Evolutionary conservation across 2,113 vertebrate species (phyloP).

Genomic region (Thermophis baileyi): DNA sequence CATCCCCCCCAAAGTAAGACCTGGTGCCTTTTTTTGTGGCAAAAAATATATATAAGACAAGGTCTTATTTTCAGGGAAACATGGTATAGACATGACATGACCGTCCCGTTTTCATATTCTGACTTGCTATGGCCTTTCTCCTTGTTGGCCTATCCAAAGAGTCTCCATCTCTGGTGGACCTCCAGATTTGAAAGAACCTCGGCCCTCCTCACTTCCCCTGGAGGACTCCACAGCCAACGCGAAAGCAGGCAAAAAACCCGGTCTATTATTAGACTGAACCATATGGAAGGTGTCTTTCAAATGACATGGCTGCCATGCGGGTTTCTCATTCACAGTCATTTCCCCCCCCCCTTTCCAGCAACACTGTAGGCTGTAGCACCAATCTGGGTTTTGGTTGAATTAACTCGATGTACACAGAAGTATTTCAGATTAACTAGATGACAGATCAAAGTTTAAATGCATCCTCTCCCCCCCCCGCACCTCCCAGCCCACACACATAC

Average conservation of each 20-base stretch:
- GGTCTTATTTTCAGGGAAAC: no score
- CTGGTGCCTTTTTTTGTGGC: no score
- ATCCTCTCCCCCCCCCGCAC: background rate
- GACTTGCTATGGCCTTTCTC: background rate
- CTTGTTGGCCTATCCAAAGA: background rate
- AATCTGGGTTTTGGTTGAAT: background rate
- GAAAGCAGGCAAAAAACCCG: background rate
- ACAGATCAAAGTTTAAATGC: background rate
- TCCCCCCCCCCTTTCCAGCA: background rate
- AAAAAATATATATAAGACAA: no score
- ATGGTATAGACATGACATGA: background rate
- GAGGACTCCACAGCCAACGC: background rate
- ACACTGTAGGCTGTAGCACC: background rate
- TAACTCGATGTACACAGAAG: background rate
- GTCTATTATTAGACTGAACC: background rate
- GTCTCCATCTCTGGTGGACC: background rate
- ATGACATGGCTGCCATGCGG: background rate
- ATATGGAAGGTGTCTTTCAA: background rate
- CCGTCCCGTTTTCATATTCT: background rate
- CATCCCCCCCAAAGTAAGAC: no score
- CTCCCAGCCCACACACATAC: background rate
- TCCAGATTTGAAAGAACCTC: background rate
- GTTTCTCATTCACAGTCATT: background rate
- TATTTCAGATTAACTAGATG: background rate
- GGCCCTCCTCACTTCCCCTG: background rate